phyloP scores from a whole-genome alignment of 2,113 vertebrate genomes.

The Podarcis raffonei region DNA sequence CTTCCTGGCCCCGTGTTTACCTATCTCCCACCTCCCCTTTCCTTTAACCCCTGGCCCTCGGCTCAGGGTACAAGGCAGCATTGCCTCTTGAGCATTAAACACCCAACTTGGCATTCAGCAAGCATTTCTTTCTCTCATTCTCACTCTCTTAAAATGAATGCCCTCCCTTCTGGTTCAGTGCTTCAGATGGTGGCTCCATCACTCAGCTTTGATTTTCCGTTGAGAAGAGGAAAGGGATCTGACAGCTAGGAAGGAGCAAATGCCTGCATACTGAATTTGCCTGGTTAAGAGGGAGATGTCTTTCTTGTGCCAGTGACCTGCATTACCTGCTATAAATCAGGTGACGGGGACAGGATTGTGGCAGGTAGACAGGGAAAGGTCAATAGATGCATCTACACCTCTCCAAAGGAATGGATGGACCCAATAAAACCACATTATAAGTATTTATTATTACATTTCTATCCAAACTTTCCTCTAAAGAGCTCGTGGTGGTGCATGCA shows the following conservation, averaged over 20 bases:
- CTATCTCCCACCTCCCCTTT: neutral
- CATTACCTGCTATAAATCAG: neutral
- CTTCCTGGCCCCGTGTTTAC: neutral
- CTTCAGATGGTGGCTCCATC: neutral
- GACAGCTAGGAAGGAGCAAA: neutral
- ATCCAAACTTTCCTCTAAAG: no score
- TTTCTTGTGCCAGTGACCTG: rapidly evolving
- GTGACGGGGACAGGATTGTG: neutral
- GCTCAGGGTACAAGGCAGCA: rapidly evolving
- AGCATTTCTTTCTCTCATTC: neutral
- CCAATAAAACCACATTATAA: no score
- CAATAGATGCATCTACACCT: neutral
- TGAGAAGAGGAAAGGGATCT: slow-evolving; percentile 20
- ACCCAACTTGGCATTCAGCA: slow-evolving; percentile 10
- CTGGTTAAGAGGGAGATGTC: rapidly evolving
- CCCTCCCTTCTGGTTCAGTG: slow-evolving; percentile 42
- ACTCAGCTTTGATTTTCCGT: slow-evolving; percentile 26
- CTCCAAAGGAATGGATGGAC: neutral
- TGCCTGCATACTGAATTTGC: neutral
- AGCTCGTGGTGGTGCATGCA: no score
- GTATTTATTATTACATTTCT: no score
- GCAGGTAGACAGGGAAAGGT: neutral
- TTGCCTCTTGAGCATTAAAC: rapidly evolving
- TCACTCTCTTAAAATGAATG: neutral
- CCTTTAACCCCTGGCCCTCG: neutral